These are phyloP conservation scores for Pelobates cultripes DNA, from an alignment of 2,797 vertebrate species.

Conservation along the genomic window DNA sequence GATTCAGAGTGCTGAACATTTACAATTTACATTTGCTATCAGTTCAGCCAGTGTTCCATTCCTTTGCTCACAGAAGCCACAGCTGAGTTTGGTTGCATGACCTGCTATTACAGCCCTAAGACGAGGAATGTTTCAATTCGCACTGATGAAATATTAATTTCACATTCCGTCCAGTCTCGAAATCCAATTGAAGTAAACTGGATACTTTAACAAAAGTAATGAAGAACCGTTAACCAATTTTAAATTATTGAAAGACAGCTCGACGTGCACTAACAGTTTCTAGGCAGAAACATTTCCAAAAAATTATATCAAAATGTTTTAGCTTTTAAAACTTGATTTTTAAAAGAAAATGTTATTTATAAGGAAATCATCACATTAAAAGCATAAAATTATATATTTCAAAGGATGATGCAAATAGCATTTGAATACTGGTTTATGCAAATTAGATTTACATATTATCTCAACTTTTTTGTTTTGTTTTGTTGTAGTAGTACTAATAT, in stretches of 20 bases:
- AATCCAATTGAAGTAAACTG: slow-evolving; percentile 41
- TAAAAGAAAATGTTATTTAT: no score
- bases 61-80: slow-evolving; percentile 31
- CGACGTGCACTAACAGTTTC: background rate
- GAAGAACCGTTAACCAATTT: slow-evolving; percentile 36
- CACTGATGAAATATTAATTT: slow-evolving; percentile 51
- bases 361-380: no score
- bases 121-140: slow-evolving; percentile 33
- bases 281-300: no score
- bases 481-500: no score
- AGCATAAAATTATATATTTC: no score
- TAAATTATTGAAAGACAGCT: slow-evolving; percentile 23
- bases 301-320: no score
- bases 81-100: slow-evolving; percentile 45
- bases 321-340: no score
- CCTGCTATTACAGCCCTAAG: slow-evolving; percentile 45
- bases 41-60: slow-evolving; percentile 49
- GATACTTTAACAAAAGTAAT: slow-evolving; percentile 50
- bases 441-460: no score
- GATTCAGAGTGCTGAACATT: slow-evolving; percentile 47
- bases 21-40: slow-evolving; percentile 37
- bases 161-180: slow-evolving; percentile 29
- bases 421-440: no score
- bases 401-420: no score
- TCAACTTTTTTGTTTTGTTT: no score